Percentiles rank a stretch among this genome's conserved stretches.
Conservation (phyloP, 2,888 invertebrate species). For the Orthosia gracilis region DNA sequence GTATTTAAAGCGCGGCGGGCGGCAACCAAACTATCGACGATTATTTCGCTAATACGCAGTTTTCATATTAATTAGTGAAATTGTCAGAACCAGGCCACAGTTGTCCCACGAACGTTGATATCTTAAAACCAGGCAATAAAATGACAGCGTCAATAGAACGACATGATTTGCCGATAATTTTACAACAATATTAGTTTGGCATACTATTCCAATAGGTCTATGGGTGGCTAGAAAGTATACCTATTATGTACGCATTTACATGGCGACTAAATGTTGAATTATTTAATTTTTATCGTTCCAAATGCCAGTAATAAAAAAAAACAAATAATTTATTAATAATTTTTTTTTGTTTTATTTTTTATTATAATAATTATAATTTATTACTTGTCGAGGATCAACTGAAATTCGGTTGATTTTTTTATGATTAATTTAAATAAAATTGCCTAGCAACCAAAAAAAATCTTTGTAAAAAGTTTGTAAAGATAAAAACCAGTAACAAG, state of each 20-base stretch:
- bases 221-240: slow-evolving; percentile 56
- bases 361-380: slow-evolving; percentile 21
- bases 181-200: slow-evolving; percentile 30
- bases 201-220: slow-evolving; percentile 7
- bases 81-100: slow-evolving; percentile 59
- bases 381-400: background rate
- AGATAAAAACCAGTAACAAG: no score
- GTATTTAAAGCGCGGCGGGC: slow-evolving; percentile 55
- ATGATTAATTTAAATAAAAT: background rate
- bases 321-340: slow-evolving; percentile 17
- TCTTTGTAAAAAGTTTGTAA: background rate
- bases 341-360: slow-evolving; percentile 29
- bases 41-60: slow-evolving; percentile 54
- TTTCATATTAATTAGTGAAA: slow-evolving; percentile 68
- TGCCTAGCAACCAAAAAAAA: background rate
- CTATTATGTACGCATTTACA: slow-evolving; percentile 23
- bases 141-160: slow-evolving; percentile 3
- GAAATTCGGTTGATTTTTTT: slow-evolving; percentile 21
- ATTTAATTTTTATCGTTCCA: slow-evolving; percentile 29
- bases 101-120: slow-evolving; percentile 37
- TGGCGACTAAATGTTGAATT: slow-evolving; percentile 41
- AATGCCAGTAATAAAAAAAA: slow-evolving; percentile 22
- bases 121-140: slow-evolving; percentile 44
- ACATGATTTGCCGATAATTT: slow-evolving; percentile 28
- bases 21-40: slow-evolving; percentile 32